phyloP scores from a whole-genome alignment of 2,888 invertebrate genomes.

The Chesias legatella region DNA sequence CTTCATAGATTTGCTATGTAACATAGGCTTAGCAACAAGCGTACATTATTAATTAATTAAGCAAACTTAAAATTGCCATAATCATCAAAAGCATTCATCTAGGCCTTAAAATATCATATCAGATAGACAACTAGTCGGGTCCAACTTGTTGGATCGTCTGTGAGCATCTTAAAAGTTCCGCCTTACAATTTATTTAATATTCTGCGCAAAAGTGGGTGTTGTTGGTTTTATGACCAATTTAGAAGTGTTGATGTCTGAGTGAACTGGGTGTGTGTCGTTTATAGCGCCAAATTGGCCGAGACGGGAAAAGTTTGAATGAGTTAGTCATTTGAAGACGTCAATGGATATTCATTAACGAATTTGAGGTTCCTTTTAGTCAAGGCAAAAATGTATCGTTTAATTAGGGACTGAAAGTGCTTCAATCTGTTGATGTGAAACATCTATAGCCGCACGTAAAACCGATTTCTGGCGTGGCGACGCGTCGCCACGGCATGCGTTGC shows the following conservation, averaged over 20 bases:
- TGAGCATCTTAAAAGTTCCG: conserved; percentile 41
- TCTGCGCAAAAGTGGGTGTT: conserved; percentile 39
- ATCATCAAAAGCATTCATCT: too few species aligned
- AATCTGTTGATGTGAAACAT: too few species aligned
- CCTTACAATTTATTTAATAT: conserved; percentile 24
- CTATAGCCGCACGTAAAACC: too few species aligned
- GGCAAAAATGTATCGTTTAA: too few species aligned
- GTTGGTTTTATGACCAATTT: conserved; percentile 33
- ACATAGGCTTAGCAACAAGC: too few species aligned
- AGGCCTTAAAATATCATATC: neutral
- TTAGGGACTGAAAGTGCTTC: too few species aligned
- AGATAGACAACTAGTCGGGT: neutral
- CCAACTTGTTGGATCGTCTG: neutral
- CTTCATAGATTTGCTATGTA: too few species aligned
- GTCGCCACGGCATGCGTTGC: too few species aligned
- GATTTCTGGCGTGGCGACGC: too few species aligned
- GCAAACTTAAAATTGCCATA: too few species aligned
- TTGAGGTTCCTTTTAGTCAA: too few species aligned
- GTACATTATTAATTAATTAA: too few species aligned
- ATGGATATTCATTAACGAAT: conserved; percentile 25
- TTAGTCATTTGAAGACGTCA: conserved; percentile 28
- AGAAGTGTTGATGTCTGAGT: conserved; percentile 33
- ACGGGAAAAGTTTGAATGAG: conserved; percentile 22
- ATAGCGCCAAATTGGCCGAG: conserved; percentile 27
- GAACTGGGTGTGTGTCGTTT: conserved; percentile 32